Base-by-base conservation (phyloP, 2,888 invertebrate species). In the Chelonus formosanus region DNA sequence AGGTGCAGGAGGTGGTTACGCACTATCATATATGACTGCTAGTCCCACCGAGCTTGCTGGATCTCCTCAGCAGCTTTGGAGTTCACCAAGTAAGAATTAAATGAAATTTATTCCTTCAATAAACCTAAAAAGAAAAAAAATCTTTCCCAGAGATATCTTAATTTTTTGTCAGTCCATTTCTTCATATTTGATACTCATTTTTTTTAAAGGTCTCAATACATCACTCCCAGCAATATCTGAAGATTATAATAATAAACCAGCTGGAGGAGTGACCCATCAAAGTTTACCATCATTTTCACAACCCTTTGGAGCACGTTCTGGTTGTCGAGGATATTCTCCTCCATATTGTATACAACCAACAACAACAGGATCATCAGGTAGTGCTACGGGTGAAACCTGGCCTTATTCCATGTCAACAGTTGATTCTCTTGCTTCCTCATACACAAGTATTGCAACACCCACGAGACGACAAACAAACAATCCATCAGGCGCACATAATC, bases 281-380 rank as follows among this genome's bases (percentile, higher is more conserved):
- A 82, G 86, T 36, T 81, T 88, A 75, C 88, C 89, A 0, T 86
- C 87, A 31, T 89, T 89, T 82, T 86, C 86, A 75, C 86, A 87
- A 74, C 86, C 88, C 68, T 88, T 88, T 81, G 85, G 86, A 55
- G 56, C 85, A 50, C 71, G 77, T 3, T 32, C 74, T 1, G 71
- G 71, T 47, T 79, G 78, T 40, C 75, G 80, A 3, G 74, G 75
- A 5, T 83, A 78, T 70, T 80, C 78, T 53, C 81, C 82, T 32
- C 75, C 81, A 1, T 82, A 80, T 31, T 45, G 76, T 8, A 66
- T 76, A 1, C 80, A 78, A 47, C 80, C 77, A 50, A 69, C 73
- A 31, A 71, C 61, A 3, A 45, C 58, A 3, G 69, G 65, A 3
- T 59, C 65, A 0, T 67, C 69, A 2, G 73, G 56, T 5, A 70